These are phyloP conservation scores for Mesorhabditis belari DNA, from an alignment of 2,888 invertebrate species.

Conservation along the genomic window DNA sequence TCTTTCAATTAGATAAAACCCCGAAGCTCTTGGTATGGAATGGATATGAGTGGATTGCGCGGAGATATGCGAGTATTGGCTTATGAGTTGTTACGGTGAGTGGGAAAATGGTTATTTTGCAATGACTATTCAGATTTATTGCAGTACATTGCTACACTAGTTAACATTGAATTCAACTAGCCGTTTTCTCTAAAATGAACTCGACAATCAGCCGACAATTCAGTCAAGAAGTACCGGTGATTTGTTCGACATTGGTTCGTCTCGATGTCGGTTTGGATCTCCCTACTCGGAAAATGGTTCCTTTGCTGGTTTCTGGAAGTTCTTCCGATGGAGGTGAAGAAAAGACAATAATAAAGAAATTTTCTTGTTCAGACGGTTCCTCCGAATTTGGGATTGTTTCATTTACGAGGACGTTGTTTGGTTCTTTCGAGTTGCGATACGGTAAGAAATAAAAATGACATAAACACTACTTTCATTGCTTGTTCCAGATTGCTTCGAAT, in stretches of 20 bases:
- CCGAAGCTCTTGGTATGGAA: slow-evolving; percentile 21
- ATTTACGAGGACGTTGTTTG: slow-evolving; percentile 90
- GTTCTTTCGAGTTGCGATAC: slow-evolving; percentile 75
- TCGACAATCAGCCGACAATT: no score
- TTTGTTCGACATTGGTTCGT: slow-evolving; percentile 4
- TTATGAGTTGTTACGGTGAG: slow-evolving; percentile 18
- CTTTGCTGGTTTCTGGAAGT: slow-evolving; percentile 32
- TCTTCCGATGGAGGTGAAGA: slow-evolving; percentile 31
- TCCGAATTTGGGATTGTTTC: slow-evolving; percentile 89
- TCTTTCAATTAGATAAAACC: slow-evolving; percentile 23
- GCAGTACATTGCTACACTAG: no score
- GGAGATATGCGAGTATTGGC: slow-evolving; percentile 26
- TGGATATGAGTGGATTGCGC: slow-evolving; percentile 25
- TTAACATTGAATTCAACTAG: no score
- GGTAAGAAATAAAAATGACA: no score
- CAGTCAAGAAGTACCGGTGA: slow-evolving; percentile 1
- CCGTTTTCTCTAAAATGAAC: no score
- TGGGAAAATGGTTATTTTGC: no score
- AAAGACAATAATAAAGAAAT: not conserved
- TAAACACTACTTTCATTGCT: no score
- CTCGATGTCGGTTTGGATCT: slow-evolving; percentile 18
- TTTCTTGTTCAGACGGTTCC: slow-evolving; percentile 67
- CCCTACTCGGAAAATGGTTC: slow-evolving; percentile 33
- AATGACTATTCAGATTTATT: no score
- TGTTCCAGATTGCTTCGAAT: slow-evolving; percentile 18